Evolutionary conservation across 2,888 invertebrate genomes (phyloP).

Genomic region (Clostera curtula): DNA sequence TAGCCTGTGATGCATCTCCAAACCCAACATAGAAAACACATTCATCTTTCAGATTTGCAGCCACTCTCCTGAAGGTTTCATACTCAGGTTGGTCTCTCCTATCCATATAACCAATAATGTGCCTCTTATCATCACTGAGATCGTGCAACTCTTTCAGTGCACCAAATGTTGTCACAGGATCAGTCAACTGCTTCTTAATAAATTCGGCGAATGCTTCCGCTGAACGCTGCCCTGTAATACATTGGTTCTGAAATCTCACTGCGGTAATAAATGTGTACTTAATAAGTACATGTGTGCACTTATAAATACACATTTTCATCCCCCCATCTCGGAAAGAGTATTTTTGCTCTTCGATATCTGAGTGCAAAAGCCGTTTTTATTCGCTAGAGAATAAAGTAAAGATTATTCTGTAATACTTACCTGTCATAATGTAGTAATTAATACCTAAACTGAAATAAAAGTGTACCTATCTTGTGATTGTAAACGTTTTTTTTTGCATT

Average conservation of each 20-base stretch:
- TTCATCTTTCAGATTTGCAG: slow-evolving; percentile 93
- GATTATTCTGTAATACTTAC: no score
- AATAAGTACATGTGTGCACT: no score
- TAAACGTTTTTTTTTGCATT: no score
- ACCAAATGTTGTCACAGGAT: slow-evolving; percentile 87
- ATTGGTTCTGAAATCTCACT: neutral
- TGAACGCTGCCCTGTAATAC: slow-evolving; percentile 80
- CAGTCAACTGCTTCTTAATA: slow-evolving; percentile 90
- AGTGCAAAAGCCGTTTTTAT: no score
- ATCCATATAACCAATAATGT: slow-evolving; percentile 94
- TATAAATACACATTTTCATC: no score
- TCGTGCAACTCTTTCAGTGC: slow-evolving; percentile 82
- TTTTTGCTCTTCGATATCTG: no score
- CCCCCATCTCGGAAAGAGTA: no score
- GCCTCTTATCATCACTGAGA: slow-evolving; percentile 86
- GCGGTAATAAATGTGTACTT: neutral
- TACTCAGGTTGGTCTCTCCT: slow-evolving; percentile 87
- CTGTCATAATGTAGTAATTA: no score
- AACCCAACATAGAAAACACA: slow-evolving; percentile 95
- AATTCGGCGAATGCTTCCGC: slow-evolving; percentile 92
- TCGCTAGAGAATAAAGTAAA: no score
- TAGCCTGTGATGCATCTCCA: slow-evolving; percentile 85
- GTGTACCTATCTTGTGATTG: no score
- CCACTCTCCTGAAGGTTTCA: slow-evolving; percentile 85
- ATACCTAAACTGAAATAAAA: no score